Evolutionary conservation across 2,888 invertebrate genomes (phyloP), one percentile per base, ranked within the genome.

Genomic region (Eurytoma californica): DNA sequence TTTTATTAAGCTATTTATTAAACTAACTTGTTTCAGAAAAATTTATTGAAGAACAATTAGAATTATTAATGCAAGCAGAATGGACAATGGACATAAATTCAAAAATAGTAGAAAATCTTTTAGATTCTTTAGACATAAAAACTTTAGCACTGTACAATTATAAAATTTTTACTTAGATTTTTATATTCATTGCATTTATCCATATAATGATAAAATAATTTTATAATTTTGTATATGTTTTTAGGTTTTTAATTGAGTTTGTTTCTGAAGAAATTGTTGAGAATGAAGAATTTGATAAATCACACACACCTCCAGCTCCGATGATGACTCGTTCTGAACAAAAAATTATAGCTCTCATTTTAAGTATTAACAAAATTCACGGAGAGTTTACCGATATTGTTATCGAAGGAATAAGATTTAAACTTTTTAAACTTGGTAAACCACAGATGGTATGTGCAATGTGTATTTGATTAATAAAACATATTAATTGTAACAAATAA

Each of bases 241-340:
- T 70, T 75, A 89, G 89, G 66, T 83, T 80, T 14, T 81, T 87
- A n/a, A 67, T 90, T 3, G 84, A 87, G 9, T 85, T 85, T 67
- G 39, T 87, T 28, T 39, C 76, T 2, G 79, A 83, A 3, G 70
- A 79, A 2, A 76, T 81, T 12, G 83, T 87, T 61, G 74, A 82
- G n/a, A 60, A 83, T 0, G 87, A 89, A 80, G 82, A 82, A 65
- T 83, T 90, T 9, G 90, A 91, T 80, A 87, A 82, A 28, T 86
- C 86, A 69, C 84, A 89, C 79, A 89, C 90, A 51, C 90, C 91
- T 13, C 91, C 91, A 39, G 91, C 91, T n/a, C 92, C 92, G 5
- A 80, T 91, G 49, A 88, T 92, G 90, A 90, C 91, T 3, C 86
- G 83, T 80, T 86, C 88, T 1, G 91, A 91, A 69, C 90, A 91